A percentile compares a stretch with the other conserved stretches of the same genome.
phyloP scores from a whole-genome alignment of 2,797 vertebrate species.

The Sibirionetta formosa region DNA sequence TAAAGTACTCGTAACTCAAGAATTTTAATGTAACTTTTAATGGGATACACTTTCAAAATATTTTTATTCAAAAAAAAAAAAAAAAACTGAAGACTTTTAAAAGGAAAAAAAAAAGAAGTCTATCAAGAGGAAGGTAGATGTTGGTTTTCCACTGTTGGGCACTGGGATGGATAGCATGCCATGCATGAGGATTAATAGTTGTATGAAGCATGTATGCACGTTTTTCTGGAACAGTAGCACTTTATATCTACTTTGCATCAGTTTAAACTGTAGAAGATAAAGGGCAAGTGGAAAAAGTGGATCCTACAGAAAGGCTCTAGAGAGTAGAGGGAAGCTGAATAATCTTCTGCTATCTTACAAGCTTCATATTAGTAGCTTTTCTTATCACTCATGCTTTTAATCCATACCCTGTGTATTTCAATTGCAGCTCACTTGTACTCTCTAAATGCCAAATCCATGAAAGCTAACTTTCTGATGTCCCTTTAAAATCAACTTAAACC shows the following conservation, averaged over 20 bases:
- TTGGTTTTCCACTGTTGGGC: neutral
- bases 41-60: neutral
- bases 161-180: neutral
- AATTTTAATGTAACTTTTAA: conserved; percentile 6
- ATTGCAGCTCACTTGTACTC: neutral
- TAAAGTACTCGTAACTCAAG: neutral
- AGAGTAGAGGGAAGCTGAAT: conserved; percentile 21
- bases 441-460: neutral
- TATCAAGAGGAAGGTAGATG: neutral
- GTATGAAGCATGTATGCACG: neutral
- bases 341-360: conserved; percentile 15
- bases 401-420: neutral
- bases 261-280: neutral
- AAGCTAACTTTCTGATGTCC: neutral
- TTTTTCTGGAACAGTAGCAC: neutral
- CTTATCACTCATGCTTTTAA: neutral
- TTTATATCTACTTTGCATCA: neutral
- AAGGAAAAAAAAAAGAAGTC: too few relatives aligned
- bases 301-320: neutral
- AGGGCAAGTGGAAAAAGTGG: neutral
- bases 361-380: conserved; percentile 3
- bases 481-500: conserved; percentile 29
- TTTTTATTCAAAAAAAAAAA: neutral
- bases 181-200: neutral
- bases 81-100: neutral